Evolutionary conservation across 2,888 invertebrate species (phyloP).

Genomic region (Prosapia bicincta): DNA sequence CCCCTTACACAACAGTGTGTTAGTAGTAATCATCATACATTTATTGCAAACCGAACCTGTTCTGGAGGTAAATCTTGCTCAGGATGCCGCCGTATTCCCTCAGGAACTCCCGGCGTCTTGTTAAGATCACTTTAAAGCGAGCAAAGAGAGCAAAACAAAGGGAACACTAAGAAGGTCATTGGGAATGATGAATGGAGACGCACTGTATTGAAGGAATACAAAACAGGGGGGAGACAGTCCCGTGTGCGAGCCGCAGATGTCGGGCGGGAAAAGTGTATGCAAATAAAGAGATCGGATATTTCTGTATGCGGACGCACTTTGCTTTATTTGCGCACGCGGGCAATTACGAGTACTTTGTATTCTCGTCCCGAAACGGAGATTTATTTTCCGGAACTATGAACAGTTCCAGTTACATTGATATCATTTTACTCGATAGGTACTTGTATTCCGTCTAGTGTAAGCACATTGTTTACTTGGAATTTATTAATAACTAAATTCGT

Average conservation of each 20-base stretch:
- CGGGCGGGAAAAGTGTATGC: background rate
- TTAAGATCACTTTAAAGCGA: background rate
- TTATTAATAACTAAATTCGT: too few relatives aligned
- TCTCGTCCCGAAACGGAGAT: background rate
- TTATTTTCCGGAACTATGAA: background rate
- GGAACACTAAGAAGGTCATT: background rate
- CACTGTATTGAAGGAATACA: background rate
- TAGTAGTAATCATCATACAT: too few relatives aligned
- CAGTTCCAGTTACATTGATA: background rate
- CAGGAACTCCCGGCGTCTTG: background rate
- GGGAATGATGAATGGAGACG: background rate
- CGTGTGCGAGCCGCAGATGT: background rate
- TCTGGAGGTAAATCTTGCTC: too few relatives aligned
- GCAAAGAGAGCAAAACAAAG: background rate
- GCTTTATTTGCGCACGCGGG: background rate
- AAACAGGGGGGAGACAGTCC: background rate
- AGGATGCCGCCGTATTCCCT: background rate
- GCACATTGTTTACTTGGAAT: too few relatives aligned
- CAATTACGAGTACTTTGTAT: background rate
- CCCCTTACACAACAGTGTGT: too few relatives aligned
- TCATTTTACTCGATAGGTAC: too few relatives aligned
- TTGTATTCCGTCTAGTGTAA: too few relatives aligned
- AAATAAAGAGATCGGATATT: background rate
- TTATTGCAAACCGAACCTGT: too few relatives aligned
- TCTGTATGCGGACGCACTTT: background rate